Evolutionary conservation across 2,113 vertebrate genomes (phyloP).

Genomic region (Stegostoma tigrinum): DNA sequence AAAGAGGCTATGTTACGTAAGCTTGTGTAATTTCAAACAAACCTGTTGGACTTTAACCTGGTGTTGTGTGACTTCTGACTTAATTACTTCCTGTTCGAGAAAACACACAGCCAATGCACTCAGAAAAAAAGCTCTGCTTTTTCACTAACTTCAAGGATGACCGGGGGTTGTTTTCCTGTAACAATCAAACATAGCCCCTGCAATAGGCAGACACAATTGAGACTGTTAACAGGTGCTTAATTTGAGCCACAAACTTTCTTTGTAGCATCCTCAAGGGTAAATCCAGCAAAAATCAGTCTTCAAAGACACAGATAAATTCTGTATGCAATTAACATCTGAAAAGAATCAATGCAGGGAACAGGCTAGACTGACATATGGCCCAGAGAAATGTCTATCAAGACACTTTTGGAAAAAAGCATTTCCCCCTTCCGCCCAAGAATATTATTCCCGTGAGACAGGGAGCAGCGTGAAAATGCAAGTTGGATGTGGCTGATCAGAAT

Average conservation of each 20-base stretch:
- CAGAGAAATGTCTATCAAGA: background rate
- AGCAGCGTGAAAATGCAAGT: background rate
- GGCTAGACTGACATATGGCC: background rate
- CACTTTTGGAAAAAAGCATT: background rate
- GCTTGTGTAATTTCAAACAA: too few relatives aligned
- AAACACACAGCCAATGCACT: background rate
- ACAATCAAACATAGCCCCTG: background rate
- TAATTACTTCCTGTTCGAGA: background rate
- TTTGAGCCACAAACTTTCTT: background rate
- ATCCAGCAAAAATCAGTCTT: background rate
- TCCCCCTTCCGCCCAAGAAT: background rate
- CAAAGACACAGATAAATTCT: background rate
- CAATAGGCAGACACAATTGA: background rate
- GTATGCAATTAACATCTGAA: background rate
- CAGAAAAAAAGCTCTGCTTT: background rate
- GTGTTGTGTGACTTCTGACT: too few relatives aligned
- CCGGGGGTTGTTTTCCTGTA: background rate
- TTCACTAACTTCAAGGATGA: background rate
- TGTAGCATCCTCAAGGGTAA: background rate
- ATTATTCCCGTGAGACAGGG: background rate
- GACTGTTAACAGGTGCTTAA: background rate
- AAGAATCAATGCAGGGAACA: background rate
- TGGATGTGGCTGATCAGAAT: background rate
- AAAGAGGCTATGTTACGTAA: too few relatives aligned
- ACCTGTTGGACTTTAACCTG: too few relatives aligned